phyloP scores from a whole-genome alignment of 2,888 invertebrate species.

The Noctua fimbriata region DNA sequence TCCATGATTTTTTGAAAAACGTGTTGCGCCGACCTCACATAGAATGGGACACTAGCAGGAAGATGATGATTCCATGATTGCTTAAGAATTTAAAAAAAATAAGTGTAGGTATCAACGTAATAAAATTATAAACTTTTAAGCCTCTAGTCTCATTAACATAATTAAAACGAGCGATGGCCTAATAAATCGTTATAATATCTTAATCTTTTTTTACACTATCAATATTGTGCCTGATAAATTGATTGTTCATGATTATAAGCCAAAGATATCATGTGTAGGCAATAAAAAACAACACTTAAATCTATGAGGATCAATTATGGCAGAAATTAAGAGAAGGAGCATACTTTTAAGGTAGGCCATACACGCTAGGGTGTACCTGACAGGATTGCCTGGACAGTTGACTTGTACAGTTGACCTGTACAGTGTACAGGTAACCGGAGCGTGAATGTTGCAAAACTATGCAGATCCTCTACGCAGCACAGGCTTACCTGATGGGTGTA shows the following conservation, averaged over 20 bases:
- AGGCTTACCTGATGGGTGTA: too few relatives aligned
- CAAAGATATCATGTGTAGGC: not conserved
- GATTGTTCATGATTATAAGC: constrained; percentile 7
- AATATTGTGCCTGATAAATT: constrained; percentile 20
- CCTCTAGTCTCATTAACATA: constrained; percentile 34
- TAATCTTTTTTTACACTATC: constrained; percentile 21
- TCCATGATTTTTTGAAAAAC: too few relatives aligned
- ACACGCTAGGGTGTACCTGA: too few relatives aligned
- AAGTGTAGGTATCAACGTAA: too few relatives aligned
- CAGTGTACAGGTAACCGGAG: too few relatives aligned
- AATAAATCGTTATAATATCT: constrained; percentile 37
- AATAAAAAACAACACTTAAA: constrained; percentile 10
- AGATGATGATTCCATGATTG: too few relatives aligned
- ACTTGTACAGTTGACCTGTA: too few relatives aligned
- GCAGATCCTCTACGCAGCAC: too few relatives aligned
- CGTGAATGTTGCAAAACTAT: too few relatives aligned
- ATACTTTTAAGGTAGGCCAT: not conserved
- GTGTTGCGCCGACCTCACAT: too few relatives aligned
- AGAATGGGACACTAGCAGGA: too few relatives aligned
- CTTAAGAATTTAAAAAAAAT: not conserved
- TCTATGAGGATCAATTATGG: not conserved
- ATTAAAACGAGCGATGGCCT: constrained; percentile 22
- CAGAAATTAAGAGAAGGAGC: not conserved
- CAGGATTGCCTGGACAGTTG: too few relatives aligned
- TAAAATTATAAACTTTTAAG: constrained; percentile 10